A percentile compares a stretch with the other conserved stretches of the same genome.
Evolutionary conservation across 2,888 invertebrate genomes (phyloP).

Genomic region (Cephus nigrinus): DNA sequence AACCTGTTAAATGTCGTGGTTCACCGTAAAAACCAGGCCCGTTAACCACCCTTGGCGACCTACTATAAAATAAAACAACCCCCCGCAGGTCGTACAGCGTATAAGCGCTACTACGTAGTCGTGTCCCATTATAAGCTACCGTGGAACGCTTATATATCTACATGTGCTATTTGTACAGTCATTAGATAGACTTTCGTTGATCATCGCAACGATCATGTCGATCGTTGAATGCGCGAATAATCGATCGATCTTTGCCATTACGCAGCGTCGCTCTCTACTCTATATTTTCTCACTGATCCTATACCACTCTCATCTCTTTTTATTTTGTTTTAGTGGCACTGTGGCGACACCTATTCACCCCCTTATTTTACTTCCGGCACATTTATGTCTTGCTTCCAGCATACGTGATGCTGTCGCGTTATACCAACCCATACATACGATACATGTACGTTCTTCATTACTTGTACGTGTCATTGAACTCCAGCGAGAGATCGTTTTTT

Average conservation of each 20-base stretch:
- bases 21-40: constrained; percentile 62
- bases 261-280: not conserved
- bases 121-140: not conserved
- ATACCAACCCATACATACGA: not conserved
- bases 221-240: not conserved
- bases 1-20: constrained; percentile 64
- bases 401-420: constrained; percentile 41
- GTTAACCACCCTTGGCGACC: constrained; percentile 35
- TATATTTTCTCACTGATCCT: not conserved
- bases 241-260: not conserved
- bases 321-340: constrained; percentile 41
- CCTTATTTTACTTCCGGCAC: constrained; percentile 55
- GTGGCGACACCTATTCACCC: constrained; percentile 56
- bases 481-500: not conserved
- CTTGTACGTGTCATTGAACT: not conserved
- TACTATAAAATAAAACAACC: constrained; percentile 57
- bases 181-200: not conserved
- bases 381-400: constrained; percentile 60
- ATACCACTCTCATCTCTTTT: not conserved
- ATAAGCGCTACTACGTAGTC: constrained; percentile 11
- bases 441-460: not conserved
- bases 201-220: not conserved
- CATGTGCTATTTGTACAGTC: not conserved
- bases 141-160: not conserved
- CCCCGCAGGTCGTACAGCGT: constrained; percentile 5